Base-by-base conservation (phyloP, 2,113 vertebrate genomes). In the Excalfactoria chinensis region DNA sequence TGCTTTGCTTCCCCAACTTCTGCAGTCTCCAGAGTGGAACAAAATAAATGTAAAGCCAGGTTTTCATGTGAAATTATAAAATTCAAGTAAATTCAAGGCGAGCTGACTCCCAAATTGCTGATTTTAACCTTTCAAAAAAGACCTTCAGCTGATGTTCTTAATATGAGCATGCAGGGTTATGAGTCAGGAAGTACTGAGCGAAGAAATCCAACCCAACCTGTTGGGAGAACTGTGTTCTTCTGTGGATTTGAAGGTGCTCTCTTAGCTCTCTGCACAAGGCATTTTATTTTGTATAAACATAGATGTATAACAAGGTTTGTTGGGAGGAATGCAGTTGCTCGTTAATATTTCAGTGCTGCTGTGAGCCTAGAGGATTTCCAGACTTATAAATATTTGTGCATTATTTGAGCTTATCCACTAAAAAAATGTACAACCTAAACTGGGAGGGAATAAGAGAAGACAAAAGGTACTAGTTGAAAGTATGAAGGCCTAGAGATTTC, bases 1-100 rank as follows among this genome's bases (percentile, higher is more conserved):
- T 68, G 16, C 59, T 80, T 93, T 86, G 22, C 56, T 93, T 91
- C 69, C 60, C 51, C 80, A 76, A 71, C 34, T 53, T 90, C 56
- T 80, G 23, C 32, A 71, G 26, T 71, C n/a, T 82, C 28, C 37
- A 37, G 49, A 71, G 43, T 28, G 72, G n/a, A 53, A 69, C 59
- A 60, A 69, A 58, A 19, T 3, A 46, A 69, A 83, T 55, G 63
- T 51, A 30, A 77, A 56, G 37, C 56, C 58, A 69, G 49, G n/a
- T 67, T 83, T 85, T 82, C 44, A 18, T 76, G 21, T 63, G 30
- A 88, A 88, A 84, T 80, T 26, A 40, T 48, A 64, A 68, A 89
- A 91, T 84, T 85, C 25, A 83, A 40, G 83, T 91, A 56, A 86
- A 76, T 68, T 86, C 51, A 80, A 77, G 28, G 49, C 55, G 32